Percentiles rank a stretch among this genome's conserved stretches.
Conservation (phyloP, 2,888 invertebrate species). For the Idaea dimidiata region DNA sequence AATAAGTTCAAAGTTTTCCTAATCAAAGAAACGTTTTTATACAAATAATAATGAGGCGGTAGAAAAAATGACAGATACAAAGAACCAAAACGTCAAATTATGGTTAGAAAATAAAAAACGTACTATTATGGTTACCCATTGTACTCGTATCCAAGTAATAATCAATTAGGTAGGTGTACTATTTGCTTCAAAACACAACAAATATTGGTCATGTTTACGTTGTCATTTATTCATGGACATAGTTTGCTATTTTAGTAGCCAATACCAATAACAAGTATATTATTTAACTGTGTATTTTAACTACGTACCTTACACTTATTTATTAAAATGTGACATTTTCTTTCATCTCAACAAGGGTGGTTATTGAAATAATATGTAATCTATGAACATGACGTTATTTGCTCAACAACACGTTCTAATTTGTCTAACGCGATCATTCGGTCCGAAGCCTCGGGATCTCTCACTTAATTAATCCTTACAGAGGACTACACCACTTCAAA, state of each 20-base stretch:
- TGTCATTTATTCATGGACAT: slow-evolving; percentile 13
- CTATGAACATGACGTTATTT: slow-evolving; percentile 63
- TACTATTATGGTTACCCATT: too few relatives aligned
- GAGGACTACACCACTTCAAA: slow-evolving; percentile 69
- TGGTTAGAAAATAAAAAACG: too few relatives aligned
- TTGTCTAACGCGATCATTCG: slow-evolving; percentile 71
- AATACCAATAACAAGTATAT: slow-evolving; percentile 25
- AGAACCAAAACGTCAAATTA: too few relatives aligned
- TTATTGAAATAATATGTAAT: slow-evolving; percentile 10
- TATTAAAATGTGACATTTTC: slow-evolving; percentile 10
- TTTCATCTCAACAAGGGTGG: slow-evolving; percentile 13
- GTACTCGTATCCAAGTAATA: too few relatives aligned
- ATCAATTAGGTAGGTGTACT: too few relatives aligned
- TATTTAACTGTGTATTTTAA: slow-evolving; percentile 11
- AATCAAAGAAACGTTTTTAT: too few relatives aligned
- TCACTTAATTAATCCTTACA: slow-evolving; percentile 77
- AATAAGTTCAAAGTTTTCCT: too few relatives aligned
- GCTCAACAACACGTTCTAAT: slow-evolving; percentile 75
- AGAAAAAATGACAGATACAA: too few relatives aligned
- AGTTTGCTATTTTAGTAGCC: slow-evolving; percentile 31
- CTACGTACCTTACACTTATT: slow-evolving; percentile 12
- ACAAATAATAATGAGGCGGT: too few relatives aligned
- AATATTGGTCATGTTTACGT: not conserved
- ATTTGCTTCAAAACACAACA: too few relatives aligned
- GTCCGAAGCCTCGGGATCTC: slow-evolving; percentile 63